These are phyloP conservation scores for Anhinga rufa DNA, from an alignment of 2,113 vertebrate genomes.

Conservation along the genomic window DNA sequence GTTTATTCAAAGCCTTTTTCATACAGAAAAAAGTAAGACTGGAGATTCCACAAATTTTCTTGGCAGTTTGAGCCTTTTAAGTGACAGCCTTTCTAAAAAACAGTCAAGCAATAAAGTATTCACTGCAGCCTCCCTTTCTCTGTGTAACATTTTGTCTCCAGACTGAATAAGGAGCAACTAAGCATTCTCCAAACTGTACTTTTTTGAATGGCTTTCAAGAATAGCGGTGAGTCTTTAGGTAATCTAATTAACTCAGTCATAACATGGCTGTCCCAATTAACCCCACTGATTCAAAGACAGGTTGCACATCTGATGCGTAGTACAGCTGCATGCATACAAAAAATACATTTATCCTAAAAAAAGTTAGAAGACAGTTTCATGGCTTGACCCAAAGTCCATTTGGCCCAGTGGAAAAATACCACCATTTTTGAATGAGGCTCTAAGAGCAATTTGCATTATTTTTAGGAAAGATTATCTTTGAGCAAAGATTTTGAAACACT, in stretches of 20 bases:
- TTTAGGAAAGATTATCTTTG: slow-evolving; percentile 11
- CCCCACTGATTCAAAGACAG: neutral
- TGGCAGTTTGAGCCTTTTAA: neutral
- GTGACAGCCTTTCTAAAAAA: neutral
- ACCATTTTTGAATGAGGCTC: neutral
- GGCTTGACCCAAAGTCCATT: neutral
- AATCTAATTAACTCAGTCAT: neutral
- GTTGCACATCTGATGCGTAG: neutral
- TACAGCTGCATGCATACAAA: neutral
- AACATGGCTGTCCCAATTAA: neutral
- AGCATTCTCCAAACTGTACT: neutral
- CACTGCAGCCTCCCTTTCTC: neutral
- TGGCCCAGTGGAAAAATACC: neutral
- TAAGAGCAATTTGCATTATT: slow-evolving; percentile 17
- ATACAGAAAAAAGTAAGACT: neutral
- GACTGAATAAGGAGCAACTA: neutral
- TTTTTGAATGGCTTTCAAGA: neutral
- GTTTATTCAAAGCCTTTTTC: neutral
- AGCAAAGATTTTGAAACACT: slow-evolving; percentile 17
- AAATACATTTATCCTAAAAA: neutral
- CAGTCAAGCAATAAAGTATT: neutral
- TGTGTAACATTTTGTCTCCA: neutral
- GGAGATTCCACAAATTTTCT: neutral
- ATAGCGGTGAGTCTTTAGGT: neutral
- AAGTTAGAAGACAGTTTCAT: neutral